Evolutionary conservation across 2,797 vertebrate genomes (phyloP), one percentile per base, ranked within the genome.

Genomic region (Limnodromus scolopaceus): DNA sequence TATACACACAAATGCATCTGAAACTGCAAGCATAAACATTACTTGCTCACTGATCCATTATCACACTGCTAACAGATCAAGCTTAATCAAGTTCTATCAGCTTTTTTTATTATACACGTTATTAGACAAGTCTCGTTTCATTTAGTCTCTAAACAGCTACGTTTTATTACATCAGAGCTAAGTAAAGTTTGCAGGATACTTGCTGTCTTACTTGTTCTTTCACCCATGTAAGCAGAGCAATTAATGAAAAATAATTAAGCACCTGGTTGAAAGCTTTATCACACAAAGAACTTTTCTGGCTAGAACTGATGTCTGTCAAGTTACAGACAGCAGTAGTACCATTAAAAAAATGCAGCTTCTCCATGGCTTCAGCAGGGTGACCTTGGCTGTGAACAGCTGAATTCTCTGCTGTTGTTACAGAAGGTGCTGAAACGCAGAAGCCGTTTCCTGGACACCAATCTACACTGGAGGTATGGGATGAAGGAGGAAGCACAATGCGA

Each of bases 111-210:
- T 94, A 96, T 81, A 96, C 75, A 92, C 69, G 61, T 94, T 96
- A 97, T 95, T 93, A 96, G 88, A 92, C 68, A 97, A 96, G 88
- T 95, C 92, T 96, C 3, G 1, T 93, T 97, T 96, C 88, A 96
- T 93, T 97, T 91, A 93, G 58, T 74, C 86, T 77, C 93, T 97
- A 93, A 94, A 89, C 76, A 93, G 88, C 43, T 86, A 88, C 11
- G 20, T 88, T 91, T 96, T 96, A 91, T 84, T 96, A 93, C 63
- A 80, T 58, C 84, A 87, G 84, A 92, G 82, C 66, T 95, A 79
- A 70, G n/a, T 79, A 49, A 81, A 93, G 80, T 86, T 84, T 76
- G 86, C 15, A 84, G 83, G 43, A 75, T 65, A 45, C 51, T 70
- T 92, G 22, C 39, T 85, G 71, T 70, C 94, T 87, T 78, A 63